Evolutionary conservation across 2,888 invertebrate species (phyloP), one percentile per base, ranked within the genome.

Genomic region (Drosophila barbarae): DNA sequence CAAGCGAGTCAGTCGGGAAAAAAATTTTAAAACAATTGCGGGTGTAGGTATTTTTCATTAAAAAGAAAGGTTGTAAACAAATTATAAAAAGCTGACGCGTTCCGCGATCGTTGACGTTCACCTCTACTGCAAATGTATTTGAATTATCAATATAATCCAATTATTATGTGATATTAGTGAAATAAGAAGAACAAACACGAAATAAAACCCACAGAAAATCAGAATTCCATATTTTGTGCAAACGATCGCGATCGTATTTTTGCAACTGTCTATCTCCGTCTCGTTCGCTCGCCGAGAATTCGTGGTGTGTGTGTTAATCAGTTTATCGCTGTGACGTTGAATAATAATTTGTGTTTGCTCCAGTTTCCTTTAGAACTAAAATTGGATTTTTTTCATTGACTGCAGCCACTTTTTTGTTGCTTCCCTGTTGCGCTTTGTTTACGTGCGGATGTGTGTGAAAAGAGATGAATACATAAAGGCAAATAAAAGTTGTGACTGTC

Each of bases 301-400:
- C 30, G 42, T 21, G 46, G 26, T 61, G 39, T 49, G 51, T 59
- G 67, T 60, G 64, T 60, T 80, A 77, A 77, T 77, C 58, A 66
- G 68, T 72, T 60, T 66, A 67, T 77, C 67, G 69, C 63, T 65
- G 70, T 77, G 74, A 76, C 65, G 79, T 76, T 77, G 66, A 70
- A 71, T 65, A 65, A 80, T 77, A 65, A 75, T 77, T 73, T 79
- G 69, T 74, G 65, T 76, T 82, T 84, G 80, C 65, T 76, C 79
- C 65, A 78, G 71, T 69, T 84, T 72, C 54, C 15, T 18, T 42
- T 57, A 34, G 26, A 59, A 60, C 38, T 59, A 64, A 49, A 47
- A 47, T 47, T 47, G 13, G 3, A 46, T 30, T 46, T 30, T 18
- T 7, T 46, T 30, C 13, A 57, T 34, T 52, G 21, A 39, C 47